Percentiles rank a stretch among this genome's conserved stretches.
phyloP scores from a whole-genome alignment of 2,113 vertebrate genomes.

The Tragelaphus buxtoni region DNA sequence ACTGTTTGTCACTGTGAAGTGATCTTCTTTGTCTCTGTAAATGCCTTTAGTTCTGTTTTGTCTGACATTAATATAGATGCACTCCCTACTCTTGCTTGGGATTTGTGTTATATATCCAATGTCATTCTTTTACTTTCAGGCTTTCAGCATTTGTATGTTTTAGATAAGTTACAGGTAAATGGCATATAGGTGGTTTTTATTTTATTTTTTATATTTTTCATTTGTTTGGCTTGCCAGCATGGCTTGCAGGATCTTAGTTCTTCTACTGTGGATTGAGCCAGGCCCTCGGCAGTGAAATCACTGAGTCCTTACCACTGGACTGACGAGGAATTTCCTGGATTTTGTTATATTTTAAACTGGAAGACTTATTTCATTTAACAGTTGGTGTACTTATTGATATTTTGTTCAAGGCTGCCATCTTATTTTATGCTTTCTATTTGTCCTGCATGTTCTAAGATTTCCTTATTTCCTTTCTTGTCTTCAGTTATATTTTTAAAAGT shows the following conservation, averaged over 20 bases:
- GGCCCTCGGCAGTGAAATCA: neutral
- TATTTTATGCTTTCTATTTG: neutral
- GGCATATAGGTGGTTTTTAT: neutral
- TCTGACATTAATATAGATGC: neutral
- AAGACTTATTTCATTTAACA: neutral
- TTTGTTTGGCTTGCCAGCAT: neutral
- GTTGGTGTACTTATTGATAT: neutral
- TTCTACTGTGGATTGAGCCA: neutral
- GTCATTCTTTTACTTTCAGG: neutral
- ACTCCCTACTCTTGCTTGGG: neutral
- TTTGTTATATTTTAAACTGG: neutral
- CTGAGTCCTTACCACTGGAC: neutral
- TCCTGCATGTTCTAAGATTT: neutral
- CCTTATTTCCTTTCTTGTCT: neutral
- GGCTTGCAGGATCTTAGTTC: neutral
- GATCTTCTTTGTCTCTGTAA: neutral
- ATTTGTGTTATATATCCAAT: neutral
- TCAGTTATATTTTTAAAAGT: neutral
- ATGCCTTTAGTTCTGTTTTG: neutral
- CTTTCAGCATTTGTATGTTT: neutral
- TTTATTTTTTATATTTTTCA: neutral
- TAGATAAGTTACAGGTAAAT: neutral
- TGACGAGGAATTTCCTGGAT: neutral
- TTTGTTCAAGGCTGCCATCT: neutral
- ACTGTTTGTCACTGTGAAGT: neutral